Conservation (phyloP, 2,797 vertebrate genomes). For the Coregonus sp. region DNA sequence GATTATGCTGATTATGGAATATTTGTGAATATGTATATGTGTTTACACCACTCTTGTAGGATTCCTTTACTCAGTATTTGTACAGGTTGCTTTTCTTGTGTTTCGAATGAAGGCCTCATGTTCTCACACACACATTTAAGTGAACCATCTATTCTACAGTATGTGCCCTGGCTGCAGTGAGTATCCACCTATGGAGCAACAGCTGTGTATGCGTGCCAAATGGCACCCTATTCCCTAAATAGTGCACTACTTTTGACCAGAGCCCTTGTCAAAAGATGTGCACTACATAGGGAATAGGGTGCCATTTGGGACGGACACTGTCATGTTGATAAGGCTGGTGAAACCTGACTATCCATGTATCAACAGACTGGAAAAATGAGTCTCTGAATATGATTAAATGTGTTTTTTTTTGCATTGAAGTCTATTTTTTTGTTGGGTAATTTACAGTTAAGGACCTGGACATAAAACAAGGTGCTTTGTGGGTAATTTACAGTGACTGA, state of each 20-base stretch:
- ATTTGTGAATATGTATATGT: slow-evolving; percentile 79
- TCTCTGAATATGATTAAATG: slow-evolving; percentile 75
- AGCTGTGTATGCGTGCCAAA: neutral
- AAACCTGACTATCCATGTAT: slow-evolving; percentile 50
- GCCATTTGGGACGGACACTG: neutral
- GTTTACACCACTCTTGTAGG: slow-evolving; percentile 67
- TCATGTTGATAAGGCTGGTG: slow-evolving; percentile 32
- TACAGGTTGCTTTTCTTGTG: slow-evolving; percentile 70
- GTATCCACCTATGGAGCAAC: slow-evolving; percentile 21
- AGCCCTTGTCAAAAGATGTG: neutral
- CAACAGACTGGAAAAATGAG: slow-evolving; percentile 52
- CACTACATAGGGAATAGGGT: neutral
- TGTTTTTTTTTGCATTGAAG: slow-evolving; percentile 58
- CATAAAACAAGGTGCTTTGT: slow-evolving; percentile 68
- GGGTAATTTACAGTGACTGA: slow-evolving; percentile 68
- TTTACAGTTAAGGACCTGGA: slow-evolving; percentile 64
- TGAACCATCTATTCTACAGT: slow-evolving; percentile 53
- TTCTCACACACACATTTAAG: slow-evolving; percentile 50
- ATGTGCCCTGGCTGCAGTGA: slow-evolving; percentile 29
- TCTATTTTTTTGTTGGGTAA: slow-evolving; percentile 65
- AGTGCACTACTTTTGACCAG: neutral
- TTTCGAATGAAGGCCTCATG: slow-evolving; percentile 58
- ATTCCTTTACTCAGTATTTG: slow-evolving; percentile 76
- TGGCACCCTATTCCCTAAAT: neutral
- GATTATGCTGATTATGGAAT: slow-evolving; percentile 25